These are phyloP conservation scores for Siphlonurus alternatus DNA, from an alignment of 2,888 invertebrate genomes.

Conservation along the genomic window DNA sequence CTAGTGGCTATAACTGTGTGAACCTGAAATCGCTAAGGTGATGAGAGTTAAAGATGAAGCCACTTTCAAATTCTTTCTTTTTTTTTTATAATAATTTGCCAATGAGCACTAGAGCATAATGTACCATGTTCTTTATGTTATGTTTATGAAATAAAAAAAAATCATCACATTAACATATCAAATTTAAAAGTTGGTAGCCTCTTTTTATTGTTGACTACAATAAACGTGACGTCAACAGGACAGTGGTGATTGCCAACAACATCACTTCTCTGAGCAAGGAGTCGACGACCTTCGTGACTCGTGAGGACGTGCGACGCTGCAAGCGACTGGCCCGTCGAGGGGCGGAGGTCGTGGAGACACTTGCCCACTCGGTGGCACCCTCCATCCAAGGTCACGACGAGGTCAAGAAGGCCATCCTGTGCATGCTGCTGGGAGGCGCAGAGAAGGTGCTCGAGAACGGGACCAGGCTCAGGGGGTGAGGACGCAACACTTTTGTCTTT, in stretches of 20 bases:
- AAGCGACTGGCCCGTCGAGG: conserved; percentile 51
- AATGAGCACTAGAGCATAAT: too few species aligned
- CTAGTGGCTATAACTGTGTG: too few species aligned
- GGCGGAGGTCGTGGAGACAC: conserved; percentile 66
- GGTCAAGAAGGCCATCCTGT: conserved; percentile 91
- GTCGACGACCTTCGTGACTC: conserved; percentile 45
- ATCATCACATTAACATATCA: neutral
- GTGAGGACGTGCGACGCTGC: conserved; percentile 78
- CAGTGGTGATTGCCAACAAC: conserved; percentile 86
- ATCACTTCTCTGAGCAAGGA: conserved; percentile 82
- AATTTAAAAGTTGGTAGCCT: conserved; percentile 2
- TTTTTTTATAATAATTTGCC: too few species aligned
- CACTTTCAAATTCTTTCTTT: too few species aligned
- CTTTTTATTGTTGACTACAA: conserved; percentile 17
- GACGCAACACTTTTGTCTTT: neutral
- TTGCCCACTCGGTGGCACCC: conserved; percentile 87
- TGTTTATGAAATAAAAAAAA: neutral
- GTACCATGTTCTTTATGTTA: neutral
- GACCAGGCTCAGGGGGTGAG: conserved; percentile 70
- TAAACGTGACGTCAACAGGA: too few species aligned
- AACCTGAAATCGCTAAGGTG: too few species aligned
- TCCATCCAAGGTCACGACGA: conserved; percentile 95
- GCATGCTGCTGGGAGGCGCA: conserved; percentile 83
- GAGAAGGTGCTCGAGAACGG: conserved; percentile 89
- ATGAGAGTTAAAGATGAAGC: too few species aligned